Evolutionary conservation across 2,797 vertebrate species (phyloP).

Genomic region (Choloepus didactylus): DNA sequence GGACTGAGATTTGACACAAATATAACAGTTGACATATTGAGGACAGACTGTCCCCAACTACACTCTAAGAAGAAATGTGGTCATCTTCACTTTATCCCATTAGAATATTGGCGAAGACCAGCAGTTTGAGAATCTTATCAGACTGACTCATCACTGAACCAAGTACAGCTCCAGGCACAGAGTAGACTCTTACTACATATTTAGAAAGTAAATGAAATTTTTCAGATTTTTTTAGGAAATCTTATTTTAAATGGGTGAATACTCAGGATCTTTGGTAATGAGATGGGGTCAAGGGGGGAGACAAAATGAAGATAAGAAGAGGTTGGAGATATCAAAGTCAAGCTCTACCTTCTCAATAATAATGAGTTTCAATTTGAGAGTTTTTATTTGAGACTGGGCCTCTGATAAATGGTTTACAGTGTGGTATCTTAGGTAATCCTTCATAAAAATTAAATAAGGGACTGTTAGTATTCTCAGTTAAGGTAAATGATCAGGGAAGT

Average conservation of each 20-base stretch:
- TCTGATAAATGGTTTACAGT: not conserved
- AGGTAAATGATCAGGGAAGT: not conserved
- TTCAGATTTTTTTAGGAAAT: not conserved
- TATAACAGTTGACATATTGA: not conserved
- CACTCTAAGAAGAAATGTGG: not conserved
- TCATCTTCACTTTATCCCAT: not conserved
- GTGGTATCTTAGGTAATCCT: not conserved
- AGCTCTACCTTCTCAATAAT: not conserved
- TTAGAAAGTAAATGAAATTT: not conserved
- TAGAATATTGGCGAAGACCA: no score
- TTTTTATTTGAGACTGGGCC: not conserved
- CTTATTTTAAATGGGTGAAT: not conserved
- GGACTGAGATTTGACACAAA: not conserved
- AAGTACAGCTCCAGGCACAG: fast-evolving
- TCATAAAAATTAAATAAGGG: no score
- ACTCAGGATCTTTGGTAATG: not conserved
- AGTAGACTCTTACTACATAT: not conserved
- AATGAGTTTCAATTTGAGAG: not conserved
- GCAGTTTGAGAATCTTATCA: fast-evolving
- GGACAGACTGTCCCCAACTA: not conserved
- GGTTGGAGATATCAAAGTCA: not conserved
- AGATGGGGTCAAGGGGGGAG: not conserved
- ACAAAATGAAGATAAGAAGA: not conserved
- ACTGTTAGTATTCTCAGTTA: not conserved
- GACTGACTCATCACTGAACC: not conserved